Evolutionary conservation across 2,888 invertebrate species (phyloP).

Genomic region (Arctia plantaginis): DNA sequence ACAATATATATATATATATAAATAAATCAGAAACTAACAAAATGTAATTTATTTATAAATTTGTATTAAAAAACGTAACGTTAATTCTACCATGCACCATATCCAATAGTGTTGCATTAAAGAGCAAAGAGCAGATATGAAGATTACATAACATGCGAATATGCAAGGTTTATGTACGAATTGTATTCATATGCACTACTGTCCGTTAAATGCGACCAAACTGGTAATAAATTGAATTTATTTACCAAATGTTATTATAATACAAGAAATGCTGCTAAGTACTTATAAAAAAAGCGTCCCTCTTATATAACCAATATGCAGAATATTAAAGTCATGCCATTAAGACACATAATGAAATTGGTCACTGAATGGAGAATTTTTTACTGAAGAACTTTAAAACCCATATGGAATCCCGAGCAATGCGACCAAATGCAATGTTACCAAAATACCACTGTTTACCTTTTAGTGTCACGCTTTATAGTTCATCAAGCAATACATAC

Average conservation of each 20-base stretch:
- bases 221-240: not conserved
- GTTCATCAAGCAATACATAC: conserved; percentile 49
- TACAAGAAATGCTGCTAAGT: conserved; percentile 12
- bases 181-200: not conserved
- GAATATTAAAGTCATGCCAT: not conserved
- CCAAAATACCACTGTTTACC: conserved; percentile 6
- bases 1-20: not conserved
- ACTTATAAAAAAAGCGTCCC: not conserved
- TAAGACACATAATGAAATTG: not conserved
- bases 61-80: not conserved
- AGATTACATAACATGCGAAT: not conserved
- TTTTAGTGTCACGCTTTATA: conserved; percentile 43
- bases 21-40: not conserved
- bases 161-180: not conserved
- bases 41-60: not conserved
- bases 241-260: not conserved
- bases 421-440: too few relatives aligned
- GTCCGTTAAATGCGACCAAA: not conserved
- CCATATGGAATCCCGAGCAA: conserved; percentile 18
- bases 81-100: not conserved
- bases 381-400: not conserved
- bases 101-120: not conserved
- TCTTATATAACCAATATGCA: not conserved
- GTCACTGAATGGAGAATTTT: not conserved
- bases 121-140: not conserved